Evolutionary conservation across 2,797 vertebrate species (phyloP).

Genomic region (Anableps anableps): DNA sequence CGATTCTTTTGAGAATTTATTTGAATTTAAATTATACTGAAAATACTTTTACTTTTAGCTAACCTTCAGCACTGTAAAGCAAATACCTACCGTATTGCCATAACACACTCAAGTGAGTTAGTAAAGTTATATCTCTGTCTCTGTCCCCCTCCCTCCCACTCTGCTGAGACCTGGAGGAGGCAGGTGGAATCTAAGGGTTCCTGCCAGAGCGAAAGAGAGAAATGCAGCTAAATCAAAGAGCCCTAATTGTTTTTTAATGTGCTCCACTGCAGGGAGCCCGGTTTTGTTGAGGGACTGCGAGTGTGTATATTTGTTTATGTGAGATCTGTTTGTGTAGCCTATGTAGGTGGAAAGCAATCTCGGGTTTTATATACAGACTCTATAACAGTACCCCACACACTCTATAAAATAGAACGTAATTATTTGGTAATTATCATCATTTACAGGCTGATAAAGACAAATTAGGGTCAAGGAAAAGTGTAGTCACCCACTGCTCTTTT

Average conservation of each 20-base stretch:
- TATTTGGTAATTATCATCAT: constrained; percentile 40
- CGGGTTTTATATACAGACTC: constrained; percentile 3
- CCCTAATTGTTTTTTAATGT: constrained; percentile 76
- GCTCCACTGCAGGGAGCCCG: constrained; percentile 40
- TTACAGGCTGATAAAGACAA: constrained; percentile 23
- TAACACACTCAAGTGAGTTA: constrained; percentile 55
- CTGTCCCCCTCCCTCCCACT: constrained; percentile 8
- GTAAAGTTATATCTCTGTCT: constrained; percentile 27
- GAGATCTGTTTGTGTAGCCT: not conserved
- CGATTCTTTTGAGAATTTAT: not conserved
- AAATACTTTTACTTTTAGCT: not conserved
- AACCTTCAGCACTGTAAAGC: too few relatives aligned
- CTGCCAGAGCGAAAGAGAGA: constrained; percentile 36
- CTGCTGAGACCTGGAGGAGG: constrained; percentile 48
- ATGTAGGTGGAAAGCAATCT: not conserved
- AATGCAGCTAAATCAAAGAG: constrained; percentile 66
- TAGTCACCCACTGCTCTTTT: constrained; percentile 2
- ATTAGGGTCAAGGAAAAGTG: constrained; percentile 35
- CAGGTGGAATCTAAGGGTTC: constrained; percentile 60
- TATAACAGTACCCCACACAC: constrained; percentile 9
- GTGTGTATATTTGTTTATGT: constrained; percentile 5
- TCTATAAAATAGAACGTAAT: constrained; percentile 20
- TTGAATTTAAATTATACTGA: not conserved
- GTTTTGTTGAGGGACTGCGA: constrained; percentile 9
- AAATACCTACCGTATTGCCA: constrained; percentile 31